Percentiles rank a stretch among this genome's conserved stretches.
phyloP scores from a whole-genome alignment of 1,140 invertebrate genomes.

The Zelostemma sp. region DNA sequence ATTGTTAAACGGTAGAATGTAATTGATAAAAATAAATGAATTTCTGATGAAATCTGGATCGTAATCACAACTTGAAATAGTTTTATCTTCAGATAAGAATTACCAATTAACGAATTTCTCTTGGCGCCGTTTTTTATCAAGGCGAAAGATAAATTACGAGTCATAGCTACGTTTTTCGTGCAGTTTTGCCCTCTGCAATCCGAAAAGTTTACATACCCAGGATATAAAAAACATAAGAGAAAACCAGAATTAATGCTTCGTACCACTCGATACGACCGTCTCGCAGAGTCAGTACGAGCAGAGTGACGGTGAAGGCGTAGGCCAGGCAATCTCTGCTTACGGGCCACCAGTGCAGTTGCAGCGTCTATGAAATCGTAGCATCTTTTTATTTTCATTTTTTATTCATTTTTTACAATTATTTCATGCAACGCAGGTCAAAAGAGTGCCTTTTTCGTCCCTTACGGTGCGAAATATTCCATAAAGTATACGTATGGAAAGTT shows the following conservation, averaged over 20 bases:
- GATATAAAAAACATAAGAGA: slow-evolving; percentile 72
- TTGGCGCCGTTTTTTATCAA: too few relatives aligned
- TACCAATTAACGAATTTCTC: too few relatives aligned
- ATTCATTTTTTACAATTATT: too few relatives aligned
- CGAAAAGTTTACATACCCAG: slow-evolving; percentile 63
- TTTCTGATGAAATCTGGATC: too few relatives aligned
- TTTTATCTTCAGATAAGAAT: too few relatives aligned
- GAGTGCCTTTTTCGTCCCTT: too few relatives aligned
- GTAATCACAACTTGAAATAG: too few relatives aligned
- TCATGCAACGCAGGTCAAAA: too few relatives aligned
- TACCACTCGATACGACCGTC: slow-evolving; percentile 77
- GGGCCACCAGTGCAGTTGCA: slow-evolving; percentile 77
- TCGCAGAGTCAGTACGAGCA: slow-evolving; percentile 73
- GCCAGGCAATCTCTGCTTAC: slow-evolving; percentile 76
- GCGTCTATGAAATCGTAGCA: slow-evolving; percentile 64
- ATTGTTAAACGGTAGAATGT: too few relatives aligned
- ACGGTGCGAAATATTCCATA: too few relatives aligned
- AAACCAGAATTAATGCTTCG: slow-evolving; percentile 73
- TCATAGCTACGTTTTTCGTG: not conserved
- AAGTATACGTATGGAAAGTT: too few relatives aligned
- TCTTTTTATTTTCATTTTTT: slow-evolving; percentile 3
- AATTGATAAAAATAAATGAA: too few relatives aligned
- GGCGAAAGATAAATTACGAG: not conserved
- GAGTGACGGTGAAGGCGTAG: slow-evolving; percentile 76
- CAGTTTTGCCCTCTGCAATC: slow-evolving; percentile 26